These are phyloP conservation scores for Quadriops clusia DNA, from an alignment of 2,888 invertebrate genomes.

Conservation along the genomic window DNA sequence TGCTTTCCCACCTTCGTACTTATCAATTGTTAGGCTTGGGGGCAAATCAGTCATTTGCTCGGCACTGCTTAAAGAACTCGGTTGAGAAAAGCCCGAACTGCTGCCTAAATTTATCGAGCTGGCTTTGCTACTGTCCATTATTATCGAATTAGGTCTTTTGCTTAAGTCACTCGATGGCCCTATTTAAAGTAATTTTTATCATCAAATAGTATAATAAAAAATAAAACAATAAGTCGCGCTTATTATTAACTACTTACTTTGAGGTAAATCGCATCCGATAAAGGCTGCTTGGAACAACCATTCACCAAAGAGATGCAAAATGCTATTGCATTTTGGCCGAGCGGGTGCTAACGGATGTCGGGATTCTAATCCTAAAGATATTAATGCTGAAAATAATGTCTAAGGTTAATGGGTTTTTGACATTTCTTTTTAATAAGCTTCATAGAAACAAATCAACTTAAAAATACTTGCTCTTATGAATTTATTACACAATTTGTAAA, in stretches of 20 bases:
- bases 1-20: conserved; percentile 77
- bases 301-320: conserved; percentile 88
- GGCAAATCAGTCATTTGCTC: conserved; percentile 59
- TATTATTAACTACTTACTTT: conserved; percentile 35
- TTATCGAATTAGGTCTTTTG: conserved; percentile 54
- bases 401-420: neutral
- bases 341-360: conserved; percentile 47
- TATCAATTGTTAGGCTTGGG: conserved; percentile 58
- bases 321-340: conserved; percentile 87
- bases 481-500: too few species aligned
- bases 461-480: too few species aligned
- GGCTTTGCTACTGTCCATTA: conserved; percentile 48
- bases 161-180: conserved; percentile 39
- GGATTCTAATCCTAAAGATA: conserved; percentile 41
- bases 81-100: conserved; percentile 45
- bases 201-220: conserved; percentile 1
- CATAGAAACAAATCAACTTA: too few species aligned
- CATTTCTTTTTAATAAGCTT: too few species aligned
- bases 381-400: conserved; percentile 42
- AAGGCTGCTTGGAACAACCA: conserved; percentile 95
- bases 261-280: conserved; percentile 58
- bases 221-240: neutral
- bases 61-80: conserved; percentile 52
- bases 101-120: too few species aligned
- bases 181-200: conserved; percentile 18